Conservation (phyloP, 2,113 vertebrate genomes). For the Ictidomys tridecemlineatus region DNA sequence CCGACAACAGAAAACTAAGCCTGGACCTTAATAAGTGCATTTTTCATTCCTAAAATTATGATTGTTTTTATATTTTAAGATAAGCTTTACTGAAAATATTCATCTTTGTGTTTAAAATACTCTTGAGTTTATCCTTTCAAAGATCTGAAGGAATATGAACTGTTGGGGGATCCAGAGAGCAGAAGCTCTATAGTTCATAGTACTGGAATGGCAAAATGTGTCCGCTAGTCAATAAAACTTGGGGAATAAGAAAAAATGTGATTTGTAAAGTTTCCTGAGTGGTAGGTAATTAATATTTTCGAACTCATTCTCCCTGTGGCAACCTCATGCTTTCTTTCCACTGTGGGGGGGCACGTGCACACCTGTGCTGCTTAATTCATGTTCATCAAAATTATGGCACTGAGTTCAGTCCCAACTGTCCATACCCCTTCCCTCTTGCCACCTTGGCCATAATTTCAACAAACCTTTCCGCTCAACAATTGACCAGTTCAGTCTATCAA, state of each 20-base stretch:
- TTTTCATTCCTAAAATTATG: slow-evolving; percentile 33
- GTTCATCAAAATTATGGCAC: neutral
- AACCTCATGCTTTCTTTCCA: neutral
- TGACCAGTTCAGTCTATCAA: neutral
- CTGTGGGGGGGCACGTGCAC: fast-evolving
- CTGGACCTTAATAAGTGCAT: neutral
- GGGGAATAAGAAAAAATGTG: neutral
- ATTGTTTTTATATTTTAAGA: slow-evolving; percentile 43
- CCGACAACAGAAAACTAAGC: neutral
- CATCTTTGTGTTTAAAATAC: neutral
- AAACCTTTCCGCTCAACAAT: neutral
- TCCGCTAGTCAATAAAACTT: neutral
- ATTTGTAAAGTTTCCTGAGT: neutral
- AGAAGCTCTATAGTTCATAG: neutral
- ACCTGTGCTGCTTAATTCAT: neutral
- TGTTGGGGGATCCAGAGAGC: neutral
- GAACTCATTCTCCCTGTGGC: neutral
- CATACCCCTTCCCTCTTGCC: neutral
- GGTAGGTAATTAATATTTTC: neutral
- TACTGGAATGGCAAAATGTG: neutral
- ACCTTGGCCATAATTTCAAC: neutral
- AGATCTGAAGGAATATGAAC: neutral
- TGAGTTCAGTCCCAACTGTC: neutral
- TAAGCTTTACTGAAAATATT: slow-evolving; percentile 9
- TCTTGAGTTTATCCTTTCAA: slow-evolving; percentile 10